Conservation (phyloP, 2,113 vertebrate genomes). For the Triplophysa dalaica region DNA sequence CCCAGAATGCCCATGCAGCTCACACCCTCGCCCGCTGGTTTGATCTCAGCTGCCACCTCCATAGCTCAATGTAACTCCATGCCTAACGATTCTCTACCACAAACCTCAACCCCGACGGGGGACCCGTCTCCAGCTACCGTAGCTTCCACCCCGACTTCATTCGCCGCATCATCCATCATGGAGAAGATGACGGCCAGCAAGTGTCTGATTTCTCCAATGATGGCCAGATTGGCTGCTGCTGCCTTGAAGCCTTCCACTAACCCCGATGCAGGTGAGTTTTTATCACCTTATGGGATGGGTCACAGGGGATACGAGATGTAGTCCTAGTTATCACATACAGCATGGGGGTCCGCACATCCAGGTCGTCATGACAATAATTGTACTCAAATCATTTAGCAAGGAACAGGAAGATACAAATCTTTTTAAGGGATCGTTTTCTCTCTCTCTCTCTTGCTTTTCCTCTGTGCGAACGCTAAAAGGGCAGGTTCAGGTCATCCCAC, state of each 20-base stretch:
- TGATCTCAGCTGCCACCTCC: slow-evolving; percentile 79
- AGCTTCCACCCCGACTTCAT: slow-evolving; percentile 77
- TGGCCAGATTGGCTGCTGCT: slow-evolving; percentile 95
- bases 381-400: neutral
- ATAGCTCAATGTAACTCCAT: slow-evolving; percentile 65
- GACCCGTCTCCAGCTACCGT: slow-evolving; percentile 66
- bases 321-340: neutral
- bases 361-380: neutral
- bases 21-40: slow-evolving; percentile 76
- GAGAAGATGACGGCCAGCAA: slow-evolving; percentile 98
- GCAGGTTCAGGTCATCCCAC: slow-evolving; percentile 67
- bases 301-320: no score
- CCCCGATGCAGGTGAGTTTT: slow-evolving; percentile 84
- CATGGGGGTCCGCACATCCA: neutral
- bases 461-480: slow-evolving; percentile 45
- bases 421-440: neutral
- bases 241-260: slow-evolving; percentile 88
- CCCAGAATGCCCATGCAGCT: slow-evolving; percentile 83
- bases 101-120: slow-evolving; percentile 75
- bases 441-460: slow-evolving; percentile 7
- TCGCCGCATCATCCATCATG: slow-evolving; percentile 87
- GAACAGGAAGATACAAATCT: neutral
- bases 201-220: slow-evolving; percentile 98
- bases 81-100: slow-evolving; percentile 79
- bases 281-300: neutral